Evolutionary conservation across 2,113 vertebrate genomes (phyloP), one percentile per base, ranked within the genome.

Genomic region (Heterotis niloticus): DNA sequence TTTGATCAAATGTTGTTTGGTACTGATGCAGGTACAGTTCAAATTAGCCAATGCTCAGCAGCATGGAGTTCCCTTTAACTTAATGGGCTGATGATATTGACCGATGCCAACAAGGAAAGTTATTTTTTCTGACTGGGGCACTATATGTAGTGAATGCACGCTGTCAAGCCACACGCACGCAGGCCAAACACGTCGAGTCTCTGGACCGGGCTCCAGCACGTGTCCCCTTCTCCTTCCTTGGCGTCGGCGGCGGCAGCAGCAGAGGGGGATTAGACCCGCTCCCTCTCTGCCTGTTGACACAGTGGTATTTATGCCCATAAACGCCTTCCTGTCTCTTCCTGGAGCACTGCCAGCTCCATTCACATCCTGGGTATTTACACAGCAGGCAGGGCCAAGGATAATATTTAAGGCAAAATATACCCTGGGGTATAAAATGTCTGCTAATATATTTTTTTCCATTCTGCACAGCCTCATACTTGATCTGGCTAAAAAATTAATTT

Each of bases 271-370:
- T 91, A 92, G 93, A 92, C 91, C 86, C 89, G 82, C 87, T 87
- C 82, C 87, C 82, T 88, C 90, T 91, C 90, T 86, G 89, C 83
- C 86, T 92, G 93, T 95, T 95, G 93, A 94, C 92, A 93, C 86
- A 93, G 91, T 92, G 93, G 94, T 95, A 95, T 95, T 94, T 95
- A 94, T 95, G 94, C 89, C 93, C 86, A 88, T 91, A 93, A 95
- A 96, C 94, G 93, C 92, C 90, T 94, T 92, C 92, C 90, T 91
- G 90, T 91, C 92, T 94, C 91, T 91, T 60, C 20, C 54, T 74
- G 95, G 94, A 91, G 86, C 60, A 28, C 64, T 73, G 92, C 95
- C 95, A 90, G 66, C 87, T 90, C 92, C 94, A 93, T 94, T 95
- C 92, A 94, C 93, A 95, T 95, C 93, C 91, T 92, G 92, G 89